Conservation (phyloP, 2,888 invertebrate species). For the Dendrolimus houi region DNA sequence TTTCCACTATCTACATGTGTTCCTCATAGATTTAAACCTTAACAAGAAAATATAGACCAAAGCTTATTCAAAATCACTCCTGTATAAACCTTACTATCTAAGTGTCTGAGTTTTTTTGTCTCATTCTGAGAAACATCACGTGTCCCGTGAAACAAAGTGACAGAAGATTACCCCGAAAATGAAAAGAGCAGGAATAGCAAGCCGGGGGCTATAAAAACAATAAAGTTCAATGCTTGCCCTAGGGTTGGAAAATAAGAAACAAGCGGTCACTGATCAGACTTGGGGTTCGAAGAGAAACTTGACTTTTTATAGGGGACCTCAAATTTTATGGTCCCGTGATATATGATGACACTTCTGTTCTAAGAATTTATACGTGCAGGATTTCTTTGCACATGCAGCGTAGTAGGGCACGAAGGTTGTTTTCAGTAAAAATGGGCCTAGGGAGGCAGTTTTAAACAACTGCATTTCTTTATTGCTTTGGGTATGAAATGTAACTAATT, state of each 20-base stretch:
- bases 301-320: conserved; percentile 62
- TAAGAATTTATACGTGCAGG: conserved; percentile 65
- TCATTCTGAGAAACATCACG: not conserved
- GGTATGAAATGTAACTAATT: too few species aligned
- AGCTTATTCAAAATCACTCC: not conserved
- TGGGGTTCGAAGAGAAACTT: conserved; percentile 39
- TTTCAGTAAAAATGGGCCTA: too few species aligned
- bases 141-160: not conserved
- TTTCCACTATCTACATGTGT: conserved; percentile 43
- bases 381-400: conserved; percentile 18
- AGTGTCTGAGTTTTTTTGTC: not conserved
- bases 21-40: conserved; percentile 48
- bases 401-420: too few species aligned
- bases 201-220: conserved; percentile 61
- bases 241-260: conserved; percentile 60
- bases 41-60: not conserved
- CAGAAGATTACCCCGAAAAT: not conserved
- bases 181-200: not conserved
- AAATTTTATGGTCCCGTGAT: conserved; percentile 61
- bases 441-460: too few species aligned
- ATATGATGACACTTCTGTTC: conserved; percentile 62
- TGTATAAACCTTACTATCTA: not conserved
- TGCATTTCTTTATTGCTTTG: too few species aligned
- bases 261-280: conserved; percentile 34
- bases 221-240: conserved; percentile 46